Conservation (phyloP, 2,888 invertebrate genomes). For the Agrotis ipsilon region DNA sequence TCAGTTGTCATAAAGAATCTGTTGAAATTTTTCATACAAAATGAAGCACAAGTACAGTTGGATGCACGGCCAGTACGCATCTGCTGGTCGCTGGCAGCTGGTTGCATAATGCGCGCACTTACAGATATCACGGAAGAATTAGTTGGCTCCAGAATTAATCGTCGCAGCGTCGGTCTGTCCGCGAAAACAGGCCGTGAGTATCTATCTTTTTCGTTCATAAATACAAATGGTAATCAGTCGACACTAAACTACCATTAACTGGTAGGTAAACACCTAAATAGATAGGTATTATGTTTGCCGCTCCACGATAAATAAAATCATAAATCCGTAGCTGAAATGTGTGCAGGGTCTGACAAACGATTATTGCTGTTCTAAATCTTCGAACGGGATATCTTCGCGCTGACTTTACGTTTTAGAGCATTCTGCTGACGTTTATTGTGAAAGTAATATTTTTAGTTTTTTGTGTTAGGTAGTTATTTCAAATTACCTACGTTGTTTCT, state of each 20-base stretch:
- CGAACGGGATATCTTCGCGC: conserved; percentile 41
- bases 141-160: too few relatives aligned
- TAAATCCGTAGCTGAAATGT: conserved; percentile 51
- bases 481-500: neutral
- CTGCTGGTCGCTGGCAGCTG: too few relatives aligned
- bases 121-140: too few relatives aligned
- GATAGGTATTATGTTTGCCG: conserved; percentile 29
- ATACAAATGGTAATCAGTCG: neutral
- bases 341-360: conserved; percentile 53
- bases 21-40: too few relatives aligned
- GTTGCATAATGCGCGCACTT: too few relatives aligned
- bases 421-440: conserved; percentile 28
- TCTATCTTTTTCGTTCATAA: too few relatives aligned
- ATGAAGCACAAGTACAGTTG: too few relatives aligned
- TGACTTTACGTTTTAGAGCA: conserved; percentile 30
- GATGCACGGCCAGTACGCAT: too few relatives aligned
- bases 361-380: conserved; percentile 56
- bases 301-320: conserved; percentile 50
- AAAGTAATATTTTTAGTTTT: conserved; percentile 3
- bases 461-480: conserved; percentile 10
- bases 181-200: too few relatives aligned
- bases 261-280: neutral
- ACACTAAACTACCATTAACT: conserved; percentile 1
- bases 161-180: too few relatives aligned
- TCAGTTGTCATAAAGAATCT: too few relatives aligned